Evolutionary conservation across 2,113 vertebrate genomes (phyloP), one percentile per base, ranked within the genome.

Genomic region (Bos indicus): DNA sequence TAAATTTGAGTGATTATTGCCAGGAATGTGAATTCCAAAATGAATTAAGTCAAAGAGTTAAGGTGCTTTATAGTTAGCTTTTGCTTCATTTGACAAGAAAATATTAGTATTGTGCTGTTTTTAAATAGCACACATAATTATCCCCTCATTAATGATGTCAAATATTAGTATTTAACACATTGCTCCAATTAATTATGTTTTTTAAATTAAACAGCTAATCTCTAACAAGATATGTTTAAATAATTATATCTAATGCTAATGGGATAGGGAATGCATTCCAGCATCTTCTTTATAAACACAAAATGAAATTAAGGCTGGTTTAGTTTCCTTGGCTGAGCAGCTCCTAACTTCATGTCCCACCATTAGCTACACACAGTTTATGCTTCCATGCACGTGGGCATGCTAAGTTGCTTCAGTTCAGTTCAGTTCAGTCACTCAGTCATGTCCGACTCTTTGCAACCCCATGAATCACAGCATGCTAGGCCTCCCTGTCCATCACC

Each of bases 51-150:
- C 80, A 46, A 85, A 84, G 88, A 26, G 43, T 78, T 89, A 82
- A 60, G 36, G 64, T 26, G 26, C 43, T 95, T 60, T 30, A 14
- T 57, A 40, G 60, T 82, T 96, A 83, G 67, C 78, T 95, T 77
- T 94, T 56, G 81, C 95, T 88, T 97, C 85, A 92, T 95, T 97
- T 97, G 88, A 74, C 88, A 93, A 94, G 96, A 96, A 97, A 97
- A 97, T 97, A 98, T 95, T 97, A 89, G 57, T 88, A 95, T 94
- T 88, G 59, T 97, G 33, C 17, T 95, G 77, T 94, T 97, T 98
- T 97, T 84, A 97, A 98, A 96, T 97, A 97, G 93, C 95, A 90
- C 48, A 74, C 81, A 59, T 95, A 97, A 98, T 98, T 98, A 98
- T 95, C 90, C 71, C 82, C 96, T 97, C 90, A 94, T 98, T 97